phyloP scores from a whole-genome alignment of 2,888 invertebrate genomes.

The Erebia epiphron region DNA sequence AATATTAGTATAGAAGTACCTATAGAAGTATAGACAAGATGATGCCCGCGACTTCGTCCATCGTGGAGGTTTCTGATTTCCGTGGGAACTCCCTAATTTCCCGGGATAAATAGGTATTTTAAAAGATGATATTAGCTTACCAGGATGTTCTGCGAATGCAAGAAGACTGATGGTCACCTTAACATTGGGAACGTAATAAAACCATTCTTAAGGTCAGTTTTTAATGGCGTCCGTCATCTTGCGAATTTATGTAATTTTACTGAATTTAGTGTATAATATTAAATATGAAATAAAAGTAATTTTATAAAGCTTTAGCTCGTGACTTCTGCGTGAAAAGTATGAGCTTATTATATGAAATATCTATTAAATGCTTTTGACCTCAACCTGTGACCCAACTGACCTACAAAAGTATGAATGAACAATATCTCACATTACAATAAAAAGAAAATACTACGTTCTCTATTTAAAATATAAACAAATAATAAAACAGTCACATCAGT shows the following conservation, averaged over 20 bases:
- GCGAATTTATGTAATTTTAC: slow-evolving; percentile 33
- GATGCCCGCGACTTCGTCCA: no score
- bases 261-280: slow-evolving; percentile 20
- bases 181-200: slow-evolving; percentile 14
- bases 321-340: no score
- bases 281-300: background rate
- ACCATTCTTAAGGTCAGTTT: slow-evolving; percentile 31
- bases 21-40: no score
- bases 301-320: background rate
- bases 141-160: background rate
- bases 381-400: no score
- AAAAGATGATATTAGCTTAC: background rate
- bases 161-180: slow-evolving; percentile 7
- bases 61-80: no score
- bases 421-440: background rate
- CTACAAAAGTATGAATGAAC: no score
- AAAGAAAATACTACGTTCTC: background rate
- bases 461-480: slow-evolving; percentile 4
- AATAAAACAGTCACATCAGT: slow-evolving; percentile 16
- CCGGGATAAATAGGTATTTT: no score
- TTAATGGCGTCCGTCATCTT: slow-evolving; percentile 26
- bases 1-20: no score
- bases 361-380: no score
- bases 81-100: no score
- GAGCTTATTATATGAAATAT: no score